Percentiles rank a stretch among this genome's conserved stretches.
phyloP scores from a whole-genome alignment of 2,888 invertebrate genomes.

The Metellina segmentata region DNA sequence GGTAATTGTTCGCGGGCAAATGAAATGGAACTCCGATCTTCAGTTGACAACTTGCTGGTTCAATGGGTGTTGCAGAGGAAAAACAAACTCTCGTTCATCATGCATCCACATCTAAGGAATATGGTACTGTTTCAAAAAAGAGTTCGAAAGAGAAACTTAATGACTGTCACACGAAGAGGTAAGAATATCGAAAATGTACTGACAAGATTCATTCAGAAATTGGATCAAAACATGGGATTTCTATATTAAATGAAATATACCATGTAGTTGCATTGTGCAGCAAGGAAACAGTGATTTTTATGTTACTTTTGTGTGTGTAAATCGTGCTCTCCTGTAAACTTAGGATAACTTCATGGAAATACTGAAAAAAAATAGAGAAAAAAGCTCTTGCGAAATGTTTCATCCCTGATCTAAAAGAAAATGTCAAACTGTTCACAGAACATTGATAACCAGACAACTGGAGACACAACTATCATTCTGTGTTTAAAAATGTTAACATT shows the following conservation, averaged over 20 bases:
- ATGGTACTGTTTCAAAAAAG: constrained; percentile 53
- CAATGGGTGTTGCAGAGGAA: constrained; percentile 57
- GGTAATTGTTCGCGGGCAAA: constrained; percentile 16
- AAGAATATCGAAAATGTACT: not conserved
- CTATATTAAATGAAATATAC: not conserved
- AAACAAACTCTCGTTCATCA: constrained; percentile 35
- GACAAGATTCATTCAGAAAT: too few species aligned
- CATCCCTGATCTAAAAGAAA: too few species aligned
- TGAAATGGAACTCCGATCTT: constrained; percentile 1
- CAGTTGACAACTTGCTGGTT: not conserved
- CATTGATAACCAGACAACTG: too few species aligned
- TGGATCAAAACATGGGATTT: too few species aligned
- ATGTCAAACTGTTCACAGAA: too few species aligned
- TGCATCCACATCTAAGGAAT: constrained; percentile 41
- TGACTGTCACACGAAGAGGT: constrained; percentile 29
- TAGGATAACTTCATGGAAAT: too few species aligned
- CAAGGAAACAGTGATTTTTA: not conserved
- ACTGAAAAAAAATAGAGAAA: too few species aligned
- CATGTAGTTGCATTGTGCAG: not conserved
- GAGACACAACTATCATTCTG: too few species aligned
- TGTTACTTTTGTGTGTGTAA: not conserved
- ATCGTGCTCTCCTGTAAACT: not conserved
- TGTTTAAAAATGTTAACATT: too few species aligned
- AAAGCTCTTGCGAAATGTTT: too few species aligned
- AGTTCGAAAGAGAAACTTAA: not conserved